Percentiles rank a stretch among this genome's conserved stretches.
These are phyloP conservation scores for Eulemur macaco DNA, from an alignment of 2,113 vertebrate species.

Conservation along the genomic window DNA sequence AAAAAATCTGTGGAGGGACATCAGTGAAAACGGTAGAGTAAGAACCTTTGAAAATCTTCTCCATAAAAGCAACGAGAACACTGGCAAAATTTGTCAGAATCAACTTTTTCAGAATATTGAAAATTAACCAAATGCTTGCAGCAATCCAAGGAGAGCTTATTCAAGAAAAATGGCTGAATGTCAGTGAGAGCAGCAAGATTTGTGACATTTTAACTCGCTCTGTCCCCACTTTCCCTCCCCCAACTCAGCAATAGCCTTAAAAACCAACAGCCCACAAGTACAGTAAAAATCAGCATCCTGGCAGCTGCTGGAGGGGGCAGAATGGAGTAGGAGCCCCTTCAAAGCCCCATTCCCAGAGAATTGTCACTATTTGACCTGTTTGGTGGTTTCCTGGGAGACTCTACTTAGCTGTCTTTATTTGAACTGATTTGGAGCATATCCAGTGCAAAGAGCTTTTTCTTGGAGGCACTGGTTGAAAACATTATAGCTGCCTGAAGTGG, in stretches of 20 bases:
- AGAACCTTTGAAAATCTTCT: background rate
- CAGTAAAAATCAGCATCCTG: background rate
- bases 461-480: background rate
- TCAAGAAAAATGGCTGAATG: background rate
- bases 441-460: background rate
- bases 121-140: constrained; percentile 27
- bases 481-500: background rate
- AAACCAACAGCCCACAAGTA: background rate
- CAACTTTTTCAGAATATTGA: background rate
- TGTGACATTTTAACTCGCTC: background rate
- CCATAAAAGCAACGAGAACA: background rate
- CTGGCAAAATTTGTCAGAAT: background rate
- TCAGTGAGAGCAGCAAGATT: background rate
- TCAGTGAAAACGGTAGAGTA: background rate
- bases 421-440: background rate
- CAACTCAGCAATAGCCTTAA: background rate
- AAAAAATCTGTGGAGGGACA: background rate
- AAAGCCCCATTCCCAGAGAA: background rate
- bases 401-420: background rate
- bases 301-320: background rate
- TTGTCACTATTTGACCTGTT: background rate
- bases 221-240: background rate
- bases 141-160: background rate
- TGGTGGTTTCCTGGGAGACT: background rate
- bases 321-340: background rate